Evolutionary conservation across 2,797 vertebrate species (phyloP).

Genomic region (Amphiprion clarkii): DNA sequence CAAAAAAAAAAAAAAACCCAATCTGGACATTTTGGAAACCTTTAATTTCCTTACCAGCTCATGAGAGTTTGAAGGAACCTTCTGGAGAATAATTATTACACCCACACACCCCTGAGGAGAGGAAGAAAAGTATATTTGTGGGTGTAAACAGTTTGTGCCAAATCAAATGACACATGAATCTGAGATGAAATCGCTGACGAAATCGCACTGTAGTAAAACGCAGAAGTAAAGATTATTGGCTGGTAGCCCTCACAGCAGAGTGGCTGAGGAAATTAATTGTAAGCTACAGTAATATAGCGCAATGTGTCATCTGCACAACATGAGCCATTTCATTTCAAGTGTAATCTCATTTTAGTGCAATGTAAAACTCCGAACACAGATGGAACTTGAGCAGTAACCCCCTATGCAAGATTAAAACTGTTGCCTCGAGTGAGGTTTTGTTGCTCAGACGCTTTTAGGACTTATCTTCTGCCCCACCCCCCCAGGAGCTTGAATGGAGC

Average conservation of each 20-base stretch:
- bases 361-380: conserved; percentile 53
- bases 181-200: conserved; percentile 55
- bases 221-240: conserved; percentile 48
- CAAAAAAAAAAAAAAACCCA: conserved; percentile 48
- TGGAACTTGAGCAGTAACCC: conserved; percentile 47
- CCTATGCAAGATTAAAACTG: conserved; percentile 48
- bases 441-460: conserved; percentile 63
- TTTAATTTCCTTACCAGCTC: conserved; percentile 50
- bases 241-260: conserved; percentile 40
- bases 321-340: conserved; percentile 38
- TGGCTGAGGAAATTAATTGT: conserved; percentile 53
- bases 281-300: conserved; percentile 33
- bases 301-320: conserved; percentile 43
- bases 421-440: conserved; percentile 53
- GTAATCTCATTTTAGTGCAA: conserved; percentile 52
- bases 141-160: conserved; percentile 60
- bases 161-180: conserved; percentile 69
- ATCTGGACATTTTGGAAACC: conserved; percentile 55
- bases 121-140: conserved; percentile 62
- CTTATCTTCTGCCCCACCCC: conserved; percentile 58
- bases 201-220: conserved; percentile 47
- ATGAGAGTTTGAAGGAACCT: conserved; percentile 60
- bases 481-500: conserved; percentile 62
- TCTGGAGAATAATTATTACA: conserved; percentile 79
- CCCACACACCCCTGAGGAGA: conserved; percentile 67